Conservation (phyloP, 2,888 invertebrate species). For the Netelia virgata region DNA sequence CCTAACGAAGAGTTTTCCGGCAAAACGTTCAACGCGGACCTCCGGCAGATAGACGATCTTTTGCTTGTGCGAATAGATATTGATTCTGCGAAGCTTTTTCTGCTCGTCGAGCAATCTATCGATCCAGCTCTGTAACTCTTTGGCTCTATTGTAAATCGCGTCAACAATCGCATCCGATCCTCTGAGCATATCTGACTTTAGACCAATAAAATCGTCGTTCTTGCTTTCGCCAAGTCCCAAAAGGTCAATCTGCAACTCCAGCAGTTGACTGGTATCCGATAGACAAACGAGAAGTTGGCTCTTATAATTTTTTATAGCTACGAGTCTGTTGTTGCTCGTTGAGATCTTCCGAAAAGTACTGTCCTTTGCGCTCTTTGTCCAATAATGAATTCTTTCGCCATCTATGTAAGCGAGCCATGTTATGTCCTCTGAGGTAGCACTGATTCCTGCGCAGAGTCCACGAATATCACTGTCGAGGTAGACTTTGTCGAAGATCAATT, state of each 20-base stretch:
- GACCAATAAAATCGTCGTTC: conserved; percentile 69
- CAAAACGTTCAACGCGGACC: conserved; percentile 71
- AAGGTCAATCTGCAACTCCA: conserved; percentile 40
- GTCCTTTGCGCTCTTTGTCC: conserved; percentile 63
- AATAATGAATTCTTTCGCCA: conserved; percentile 71
- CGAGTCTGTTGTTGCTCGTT: conserved; percentile 68
- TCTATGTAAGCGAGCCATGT: conserved; percentile 77
- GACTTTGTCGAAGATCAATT: conserved; percentile 75
- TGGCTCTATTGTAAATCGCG: conserved; percentile 74
- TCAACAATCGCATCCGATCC: conserved; percentile 74
- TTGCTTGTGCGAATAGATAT: conserved; percentile 76
- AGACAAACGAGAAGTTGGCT: conserved; percentile 74
- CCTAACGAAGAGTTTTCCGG: conserved; percentile 71
- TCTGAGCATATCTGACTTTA: conserved; percentile 77
- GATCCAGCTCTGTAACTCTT: conserved; percentile 73
- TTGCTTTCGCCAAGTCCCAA: not conserved
- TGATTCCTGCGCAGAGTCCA: conserved; percentile 72
- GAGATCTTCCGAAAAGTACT: conserved; percentile 59
- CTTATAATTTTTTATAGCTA: conserved; percentile 74
- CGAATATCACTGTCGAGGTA: conserved; percentile 67
- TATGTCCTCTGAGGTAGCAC: conserved; percentile 54
- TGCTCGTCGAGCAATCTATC: conserved; percentile 70
- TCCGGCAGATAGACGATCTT: conserved; percentile 72
- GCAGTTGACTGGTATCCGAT: conserved; percentile 46
- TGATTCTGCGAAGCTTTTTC: conserved; percentile 77